Conservation (phyloP, 2,113 vertebrate genomes). For the human (Homo sapiens) region DNA sequence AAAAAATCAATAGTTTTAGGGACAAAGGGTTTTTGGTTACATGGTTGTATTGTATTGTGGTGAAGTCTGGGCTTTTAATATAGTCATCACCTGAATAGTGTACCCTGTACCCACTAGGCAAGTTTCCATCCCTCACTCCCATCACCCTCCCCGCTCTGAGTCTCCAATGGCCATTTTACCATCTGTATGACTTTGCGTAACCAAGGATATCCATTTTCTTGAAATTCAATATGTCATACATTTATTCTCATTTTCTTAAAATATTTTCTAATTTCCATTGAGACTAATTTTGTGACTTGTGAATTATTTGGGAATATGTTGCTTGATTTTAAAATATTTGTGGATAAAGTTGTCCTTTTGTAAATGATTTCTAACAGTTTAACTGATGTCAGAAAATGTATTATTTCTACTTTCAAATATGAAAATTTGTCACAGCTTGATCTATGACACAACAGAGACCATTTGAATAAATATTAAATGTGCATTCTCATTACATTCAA, state of each 20-base stretch:
- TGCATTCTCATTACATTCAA: background rate
- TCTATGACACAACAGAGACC: background rate
- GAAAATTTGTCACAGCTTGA: background rate
- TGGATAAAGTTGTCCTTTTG: background rate
- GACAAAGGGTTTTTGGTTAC: no score
- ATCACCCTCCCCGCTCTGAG: no score
- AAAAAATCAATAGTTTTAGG: no score
- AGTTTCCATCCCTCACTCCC: no score
- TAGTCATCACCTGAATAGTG: no score
- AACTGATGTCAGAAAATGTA: background rate
- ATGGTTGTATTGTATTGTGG: no score
- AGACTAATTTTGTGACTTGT: background rate
- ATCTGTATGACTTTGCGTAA: no score
- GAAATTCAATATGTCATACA: background rate
- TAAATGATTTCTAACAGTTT: background rate
- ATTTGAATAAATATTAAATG: constrained; percentile 25
- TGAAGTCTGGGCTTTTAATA: no score
- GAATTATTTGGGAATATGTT: background rate
- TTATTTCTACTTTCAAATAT: background rate
- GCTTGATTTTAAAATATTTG: background rate
- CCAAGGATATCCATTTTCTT: background rate
- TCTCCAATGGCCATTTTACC: no score
- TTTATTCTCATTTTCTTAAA: background rate
- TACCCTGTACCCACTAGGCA: no score
- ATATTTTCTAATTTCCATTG: background rate